Percentiles rank a stretch among this genome's conserved stretches.
Conservation (phyloP, 1,140 invertebrate genomes). For the Pseudomyrmex cubaensis region DNA sequence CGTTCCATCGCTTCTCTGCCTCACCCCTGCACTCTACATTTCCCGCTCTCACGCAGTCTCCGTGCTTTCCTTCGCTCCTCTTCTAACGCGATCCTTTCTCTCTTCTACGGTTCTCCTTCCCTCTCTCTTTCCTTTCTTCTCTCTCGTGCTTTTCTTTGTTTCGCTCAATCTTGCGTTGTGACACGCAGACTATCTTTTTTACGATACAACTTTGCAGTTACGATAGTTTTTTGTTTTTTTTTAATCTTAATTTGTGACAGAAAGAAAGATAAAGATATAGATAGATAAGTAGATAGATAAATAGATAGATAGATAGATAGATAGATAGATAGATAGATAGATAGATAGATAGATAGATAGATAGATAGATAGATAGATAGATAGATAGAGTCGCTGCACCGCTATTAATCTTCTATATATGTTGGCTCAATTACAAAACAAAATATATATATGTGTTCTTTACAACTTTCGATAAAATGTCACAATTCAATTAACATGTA, state of each 20-base stretch:
- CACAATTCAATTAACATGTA: slow-evolving; percentile 6
- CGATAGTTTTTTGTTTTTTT: slow-evolving; percentile 21
- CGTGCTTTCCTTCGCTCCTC: slow-evolving; percentile 45
- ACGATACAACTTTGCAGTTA: not conserved
- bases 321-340: too few relatives aligned
- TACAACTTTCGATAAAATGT: not conserved
- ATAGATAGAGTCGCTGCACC: too few relatives aligned
- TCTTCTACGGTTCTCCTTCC: not conserved
- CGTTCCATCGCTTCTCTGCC: slow-evolving; percentile 42
- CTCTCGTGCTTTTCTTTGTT: slow-evolving; percentile 9
- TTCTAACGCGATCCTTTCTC: slow-evolving; percentile 44
- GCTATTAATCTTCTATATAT: slow-evolving; percentile 8
- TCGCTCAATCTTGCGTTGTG: slow-evolving; percentile 20
- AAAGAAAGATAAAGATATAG: not conserved
- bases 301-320: too few relatives aligned
- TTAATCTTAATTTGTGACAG: slow-evolving; percentile 26
- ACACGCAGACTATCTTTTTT: slow-evolving; percentile 31
- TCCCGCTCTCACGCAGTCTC: slow-evolving; percentile 69
- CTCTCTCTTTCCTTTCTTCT: not conserved
- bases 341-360: too few relatives aligned
- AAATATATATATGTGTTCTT: slow-evolving; percentile 7
- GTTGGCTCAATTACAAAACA: not conserved
- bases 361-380: too few relatives aligned
- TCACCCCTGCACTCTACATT: slow-evolving; percentile 47
- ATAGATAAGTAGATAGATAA: too few relatives aligned